phyloP scores from a whole-genome alignment of 2,888 invertebrate genomes.

The Synanthedon tipuliformis region DNA sequence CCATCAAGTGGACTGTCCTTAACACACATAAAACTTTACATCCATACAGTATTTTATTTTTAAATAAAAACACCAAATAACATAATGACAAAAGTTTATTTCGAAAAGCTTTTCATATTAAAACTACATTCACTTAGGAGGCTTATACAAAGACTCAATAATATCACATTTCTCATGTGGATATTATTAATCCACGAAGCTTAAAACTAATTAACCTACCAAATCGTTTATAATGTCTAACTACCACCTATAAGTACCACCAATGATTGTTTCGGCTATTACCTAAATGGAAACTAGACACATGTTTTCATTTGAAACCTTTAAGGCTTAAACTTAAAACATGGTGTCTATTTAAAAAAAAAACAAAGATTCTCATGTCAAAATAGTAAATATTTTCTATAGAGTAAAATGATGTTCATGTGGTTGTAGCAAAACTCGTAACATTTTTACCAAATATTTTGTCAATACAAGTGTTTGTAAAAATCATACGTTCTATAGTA shows the following conservation, averaged over 20 bases:
- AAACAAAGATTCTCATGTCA: no score
- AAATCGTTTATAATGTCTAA: slow-evolving; percentile 12
- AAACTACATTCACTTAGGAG: slow-evolving; percentile 42
- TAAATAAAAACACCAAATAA: not conserved
- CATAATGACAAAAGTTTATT: slow-evolving; percentile 8
- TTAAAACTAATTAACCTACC: slow-evolving; percentile 13
- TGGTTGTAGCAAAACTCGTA: no score
- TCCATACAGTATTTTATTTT: not conserved
- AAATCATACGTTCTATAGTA: no score
- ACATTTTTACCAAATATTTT: no score
- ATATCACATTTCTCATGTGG: slow-evolving; percentile 80
- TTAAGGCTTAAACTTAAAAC: no score
- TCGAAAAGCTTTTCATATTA: slow-evolving; percentile 44
- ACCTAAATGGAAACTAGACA: not conserved
- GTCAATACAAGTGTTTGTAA: no score
- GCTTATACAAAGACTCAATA: slow-evolving; percentile 72
- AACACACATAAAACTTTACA: no score
- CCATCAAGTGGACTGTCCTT: no score
- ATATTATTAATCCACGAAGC: slow-evolving; percentile 71
- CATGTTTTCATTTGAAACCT: no score
- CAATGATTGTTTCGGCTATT: slow-evolving; percentile 9
- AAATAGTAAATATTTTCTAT: no score
- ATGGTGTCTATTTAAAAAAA: no score
- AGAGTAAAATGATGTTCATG: no score
- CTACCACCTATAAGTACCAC: slow-evolving; percentile 40